Evolutionary conservation across 2,113 vertebrate species (phyloP), one percentile per base, ranked within the genome.

Genomic region (Ranitomeya imitator): DNA sequence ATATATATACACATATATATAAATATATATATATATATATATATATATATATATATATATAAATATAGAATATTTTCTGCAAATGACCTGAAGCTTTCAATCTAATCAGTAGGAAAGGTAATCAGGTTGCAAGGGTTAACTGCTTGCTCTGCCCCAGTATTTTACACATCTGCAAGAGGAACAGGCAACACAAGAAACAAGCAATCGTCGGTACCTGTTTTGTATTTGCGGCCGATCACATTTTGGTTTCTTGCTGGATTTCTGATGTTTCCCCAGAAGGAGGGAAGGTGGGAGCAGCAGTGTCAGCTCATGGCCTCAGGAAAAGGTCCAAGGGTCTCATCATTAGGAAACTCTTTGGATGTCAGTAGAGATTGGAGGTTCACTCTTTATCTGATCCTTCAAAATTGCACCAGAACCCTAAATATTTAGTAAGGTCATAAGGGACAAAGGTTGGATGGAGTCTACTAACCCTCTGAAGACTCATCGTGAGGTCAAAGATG

Each of bases 261-360:
- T 71, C 23, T 81, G 13, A 26, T 51, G n/a, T 52, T 54, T 84
- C 60, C 86, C 51, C 86, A 71, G 86, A 21, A 81, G 23, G 14
- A n/a, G 54, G 79, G 52, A 74, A 76, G 23, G n/a, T 78, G n/a
- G 11, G 23, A n/a, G 8, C 15, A 26, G 77, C 15, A 80, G 55
- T 74, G 78, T 88, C 86, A 88, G 55, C 86, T 88, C 86, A 88
- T 88, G 67, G 69, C 59, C 54, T 54, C n/a, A 83, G 19, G 52
- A n/a, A 26, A 6, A 87, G 63, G 60, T 57, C 21, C 4, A 10
- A 19, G 4, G 23, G 65, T 15, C 11, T n/a, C 85, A 86, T 86
- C 61, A 73, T 67, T 45, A 18, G 37, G 6, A 71, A 71, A 67
- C 60, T 57, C 63, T 67, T 79, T 23, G 78, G 51, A 15, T 19